Base-by-base conservation (phyloP, 2,113 vertebrate species). In the Pheucticus melanocephalus region DNA sequence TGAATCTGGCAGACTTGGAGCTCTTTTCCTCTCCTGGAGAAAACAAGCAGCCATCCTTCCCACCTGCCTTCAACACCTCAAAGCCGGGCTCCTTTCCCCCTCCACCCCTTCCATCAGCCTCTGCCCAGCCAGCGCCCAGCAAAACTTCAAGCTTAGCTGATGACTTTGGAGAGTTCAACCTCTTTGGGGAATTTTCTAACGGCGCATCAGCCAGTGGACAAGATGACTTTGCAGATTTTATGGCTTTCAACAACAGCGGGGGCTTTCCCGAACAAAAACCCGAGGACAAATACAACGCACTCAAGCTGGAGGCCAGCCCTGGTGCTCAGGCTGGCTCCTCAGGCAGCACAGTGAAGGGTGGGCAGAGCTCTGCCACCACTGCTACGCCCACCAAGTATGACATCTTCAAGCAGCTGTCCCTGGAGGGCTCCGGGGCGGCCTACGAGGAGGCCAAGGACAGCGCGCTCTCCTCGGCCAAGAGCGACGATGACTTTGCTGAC, bases 141-240 rank as follows among this genome's bases (percentile, higher is more conserved):
- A 97, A 99, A 98, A 95, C 97, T 96, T 97, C 97, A 31, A 61
- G 97, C 96, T 53, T 98, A 63, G 92, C 98, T 39, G 98, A 99
- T 78, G 99, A 99, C 86, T 99, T 99, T 97, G 99, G 99, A 51
- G 99, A 99, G 93, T 99, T 99, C 98, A 98, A 97, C 80, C 99
- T 99, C 48, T 99, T 99, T 71, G 99, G 98, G 71, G 98, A 98
- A 44, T 98, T 99, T 85, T 98, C 98, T 40, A 98, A 94, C 68
- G 95, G 97, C 9, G 8, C 97, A 22, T 86, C 98, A 39, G 94
- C 57, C 31, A 23, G 94, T 0, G 97, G 97, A 24, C 99, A 99
- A 73, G 99, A 99, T 59, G 99, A 99, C 97, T 99, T 99, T 98
- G 99, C 99, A 72, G 99, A 99, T 97, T 99, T 99, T 95, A 98